Evolutionary conservation across 2,888 invertebrate species (phyloP).

Genomic region (Dioctria linearis): DNA sequence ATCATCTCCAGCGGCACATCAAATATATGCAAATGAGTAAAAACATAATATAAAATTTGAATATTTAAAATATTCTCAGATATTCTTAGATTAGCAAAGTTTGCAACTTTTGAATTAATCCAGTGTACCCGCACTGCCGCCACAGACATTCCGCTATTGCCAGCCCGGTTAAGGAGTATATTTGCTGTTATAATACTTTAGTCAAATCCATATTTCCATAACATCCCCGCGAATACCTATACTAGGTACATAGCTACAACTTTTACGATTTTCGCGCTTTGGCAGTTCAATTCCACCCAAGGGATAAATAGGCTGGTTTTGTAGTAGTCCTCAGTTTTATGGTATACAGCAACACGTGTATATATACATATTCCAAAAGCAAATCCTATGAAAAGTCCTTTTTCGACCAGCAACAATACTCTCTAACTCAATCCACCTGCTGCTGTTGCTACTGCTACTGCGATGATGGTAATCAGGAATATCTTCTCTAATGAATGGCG

Average conservation of each 20-base stretch:
- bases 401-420: too few species aligned
- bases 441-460: too few species aligned
- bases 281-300: too few species aligned
- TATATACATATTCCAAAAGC: too few species aligned
- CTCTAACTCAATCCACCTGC: conserved; percentile 49
- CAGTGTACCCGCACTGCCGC: conserved; percentile 44
- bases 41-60: conserved; percentile 59
- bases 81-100: conserved; percentile 60
- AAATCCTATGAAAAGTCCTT: not conserved
- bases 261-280: not conserved
- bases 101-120: conserved; percentile 60
- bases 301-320: conserved; percentile 2
- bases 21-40: conserved; percentile 60
- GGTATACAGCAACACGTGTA: too few species aligned
- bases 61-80: conserved; percentile 59
- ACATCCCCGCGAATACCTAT: conserved; percentile 4
- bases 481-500: conserved; percentile 56
- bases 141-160: conserved; percentile 53
- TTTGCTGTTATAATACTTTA: conserved; percentile 19
- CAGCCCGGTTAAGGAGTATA: conserved; percentile 26
- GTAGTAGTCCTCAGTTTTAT: not conserved
- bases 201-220: conserved; percentile 45
- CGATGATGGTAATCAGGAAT: conserved; percentile 56
- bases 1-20: conserved; percentile 53
- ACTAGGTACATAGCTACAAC: not conserved